These are phyloP conservation scores for Anas platyrhynchos DNA, from an alignment of 2,113 vertebrate species.

Conservation along the genomic window DNA sequence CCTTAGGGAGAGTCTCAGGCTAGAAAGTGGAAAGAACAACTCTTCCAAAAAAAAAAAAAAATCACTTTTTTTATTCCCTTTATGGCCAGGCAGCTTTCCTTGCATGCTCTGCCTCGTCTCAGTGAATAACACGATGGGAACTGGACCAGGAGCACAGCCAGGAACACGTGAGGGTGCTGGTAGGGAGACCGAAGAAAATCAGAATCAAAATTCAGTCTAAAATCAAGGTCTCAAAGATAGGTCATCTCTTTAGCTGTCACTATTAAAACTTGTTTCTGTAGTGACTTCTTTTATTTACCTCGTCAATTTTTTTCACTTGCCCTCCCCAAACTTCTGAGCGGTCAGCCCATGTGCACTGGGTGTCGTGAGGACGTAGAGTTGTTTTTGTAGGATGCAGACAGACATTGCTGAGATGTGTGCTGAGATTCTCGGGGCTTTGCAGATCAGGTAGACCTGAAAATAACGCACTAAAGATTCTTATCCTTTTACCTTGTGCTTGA, in stretches of 20 bases:
- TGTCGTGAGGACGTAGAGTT: neutral
- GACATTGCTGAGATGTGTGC: neutral
- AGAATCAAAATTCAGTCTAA: neutral
- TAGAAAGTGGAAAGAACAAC: neutral
- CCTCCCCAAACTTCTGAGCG: neutral
- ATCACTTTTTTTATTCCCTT: neutral
- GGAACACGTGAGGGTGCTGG: neutral
- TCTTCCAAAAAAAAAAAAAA: neutral
- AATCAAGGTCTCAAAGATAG: neutral
- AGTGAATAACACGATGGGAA: neutral
- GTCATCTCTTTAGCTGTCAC: neutral
- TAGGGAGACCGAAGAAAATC: neutral
- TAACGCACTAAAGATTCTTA: neutral
- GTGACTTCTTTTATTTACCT: neutral
- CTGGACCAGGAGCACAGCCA: neutral
- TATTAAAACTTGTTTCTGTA: neutral
- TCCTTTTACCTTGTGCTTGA: neutral
- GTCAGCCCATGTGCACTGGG: neutral
- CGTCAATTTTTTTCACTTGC: neutral
- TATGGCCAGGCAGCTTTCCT: neutral
- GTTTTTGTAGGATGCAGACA: neutral
- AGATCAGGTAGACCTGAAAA: neutral
- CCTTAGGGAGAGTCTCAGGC: neutral
- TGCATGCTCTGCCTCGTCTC: neutral
- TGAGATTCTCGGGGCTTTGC: neutral